Base-by-base conservation (phyloP, 2,797 vertebrate genomes). In the Muraenolepis orangiensis region DNA sequence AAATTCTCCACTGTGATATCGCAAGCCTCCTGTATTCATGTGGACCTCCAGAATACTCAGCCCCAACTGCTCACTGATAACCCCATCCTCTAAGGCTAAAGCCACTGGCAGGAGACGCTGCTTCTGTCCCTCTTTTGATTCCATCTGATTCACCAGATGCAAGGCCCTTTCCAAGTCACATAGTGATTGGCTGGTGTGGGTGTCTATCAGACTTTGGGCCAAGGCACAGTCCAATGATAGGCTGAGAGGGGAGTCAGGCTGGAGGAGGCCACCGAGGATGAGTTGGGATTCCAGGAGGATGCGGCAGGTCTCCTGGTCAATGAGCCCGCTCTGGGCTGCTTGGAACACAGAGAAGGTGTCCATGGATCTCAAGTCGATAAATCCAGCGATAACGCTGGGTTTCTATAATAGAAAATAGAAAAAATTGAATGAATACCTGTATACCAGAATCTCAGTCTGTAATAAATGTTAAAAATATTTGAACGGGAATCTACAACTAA, bases 281-380 rank as follows among this genome's bases (percentile, higher is more conserved):
- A 99, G 88, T 90, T 99, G 98, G 36, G 92, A 93, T 92, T 98
- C 95, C 87, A 99, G 84, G 36, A 99, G 94, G 0, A 86, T 83
- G 1, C 85, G 89, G 82, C 96, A 95, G 6, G 96, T 98, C 83
- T 99, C 97, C 89, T 97, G 96, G 91, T 99, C 98, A 88, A 99
- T 94, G 0, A 99, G 95, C 80, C 98, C 98, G 80, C 90, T 95
- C 81, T 94, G 95, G 84, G 97, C 95, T 69, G 98, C 96, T 89
- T 83, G 93, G 89, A 95, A 97, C 74, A 99, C 91, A 67, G 97
- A 92, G 90, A 98, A 96, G 72, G 95, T 96, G 92, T 99, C 96
- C 93, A 96, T 94, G 0, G 96, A 97, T 90, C 95, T 95, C 91
- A 99, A 92, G 88, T 99, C 95, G 73, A 99, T 97, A 82, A 99